Conservation (phyloP, 2,113 vertebrate species). For the Sander lucioperca region DNA sequence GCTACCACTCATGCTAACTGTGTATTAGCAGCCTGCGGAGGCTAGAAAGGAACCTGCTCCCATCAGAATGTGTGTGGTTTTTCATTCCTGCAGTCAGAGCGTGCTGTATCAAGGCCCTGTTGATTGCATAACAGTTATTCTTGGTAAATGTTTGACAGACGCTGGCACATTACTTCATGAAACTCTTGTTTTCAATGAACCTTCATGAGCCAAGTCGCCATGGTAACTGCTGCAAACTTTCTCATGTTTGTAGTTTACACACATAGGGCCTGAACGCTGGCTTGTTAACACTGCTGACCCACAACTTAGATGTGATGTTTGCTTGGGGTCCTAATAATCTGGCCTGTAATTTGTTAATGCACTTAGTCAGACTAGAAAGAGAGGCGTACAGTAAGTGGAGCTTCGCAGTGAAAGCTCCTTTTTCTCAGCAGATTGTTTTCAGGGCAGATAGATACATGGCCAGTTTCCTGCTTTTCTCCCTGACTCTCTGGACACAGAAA, state of each 20-base stretch:
- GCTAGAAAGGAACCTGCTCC: not conserved
- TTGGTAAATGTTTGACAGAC: slow-evolving; percentile 61
- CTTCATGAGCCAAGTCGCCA: slow-evolving; percentile 60
- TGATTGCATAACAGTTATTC: slow-evolving; percentile 70
- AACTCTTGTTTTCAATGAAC: slow-evolving; percentile 49
- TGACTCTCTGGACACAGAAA: slow-evolving; percentile 51
- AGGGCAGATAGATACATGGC: slow-evolving; percentile 17
- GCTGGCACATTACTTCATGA: slow-evolving; percentile 38
- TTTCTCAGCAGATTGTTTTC: slow-evolving; percentile 3
- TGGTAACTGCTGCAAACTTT: slow-evolving; percentile 76
- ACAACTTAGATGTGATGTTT: slow-evolving; percentile 35
- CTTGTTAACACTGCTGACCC: slow-evolving; percentile 29
- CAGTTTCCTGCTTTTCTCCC: slow-evolving; percentile 63
- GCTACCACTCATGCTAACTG: slow-evolving; percentile 10
- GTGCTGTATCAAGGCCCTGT: slow-evolving; percentile 18
- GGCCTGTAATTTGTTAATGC: slow-evolving; percentile 35
- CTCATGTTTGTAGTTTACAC: slow-evolving; percentile 59
- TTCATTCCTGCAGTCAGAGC: slow-evolving; percentile 12
- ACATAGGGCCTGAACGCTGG: slow-evolving; percentile 14
- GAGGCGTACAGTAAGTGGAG: not conserved
- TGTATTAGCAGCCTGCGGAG: not conserved
- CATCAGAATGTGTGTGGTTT: slow-evolving; percentile 9
- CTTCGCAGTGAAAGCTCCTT: slow-evolving; percentile 8
- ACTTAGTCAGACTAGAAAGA: not conserved
- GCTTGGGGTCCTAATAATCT: slow-evolving; percentile 10